These are phyloP conservation scores for Nasonia vitripennis DNA, from an alignment of 1,140 invertebrate genomes.

Conservation along the genomic window DNA sequence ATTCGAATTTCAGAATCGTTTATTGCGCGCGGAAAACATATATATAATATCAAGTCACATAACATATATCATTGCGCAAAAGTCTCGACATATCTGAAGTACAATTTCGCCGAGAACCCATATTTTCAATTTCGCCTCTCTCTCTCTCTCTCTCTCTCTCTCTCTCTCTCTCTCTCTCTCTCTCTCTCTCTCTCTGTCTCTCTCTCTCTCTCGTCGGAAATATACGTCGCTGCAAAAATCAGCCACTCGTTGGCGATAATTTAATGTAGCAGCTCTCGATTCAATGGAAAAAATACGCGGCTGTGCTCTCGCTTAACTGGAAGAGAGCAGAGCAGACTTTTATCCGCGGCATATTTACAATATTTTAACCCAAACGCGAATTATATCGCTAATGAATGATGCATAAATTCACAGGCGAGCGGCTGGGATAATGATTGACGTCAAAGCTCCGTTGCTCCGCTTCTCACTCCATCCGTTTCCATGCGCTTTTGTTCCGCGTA, in stretches of 20 bases:
- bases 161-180: too few species aligned
- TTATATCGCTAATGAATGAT: slow-evolving; percentile 29
- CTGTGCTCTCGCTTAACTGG: too few species aligned
- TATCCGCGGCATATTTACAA: neutral
- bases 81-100: neutral
- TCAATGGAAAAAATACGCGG: neutral
- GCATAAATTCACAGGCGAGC: neutral
- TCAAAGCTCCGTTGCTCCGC: neutral
- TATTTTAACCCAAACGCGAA: slow-evolving; percentile 14
- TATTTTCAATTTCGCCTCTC: neutral
- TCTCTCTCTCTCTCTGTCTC: too few species aligned
- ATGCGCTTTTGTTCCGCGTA: neutral
- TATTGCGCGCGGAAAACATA: neutral
- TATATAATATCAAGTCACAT: neutral
- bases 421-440: slow-evolving; percentile 36
- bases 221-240: neutral
- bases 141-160: too few species aligned
- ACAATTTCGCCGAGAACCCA: neutral
- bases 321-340: too few species aligned
- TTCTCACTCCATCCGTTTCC: neutral
- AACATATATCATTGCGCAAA: neutral
- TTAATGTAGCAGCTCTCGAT: neutral
- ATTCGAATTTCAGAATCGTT: slow-evolving; percentile 19
- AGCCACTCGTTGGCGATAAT: slow-evolving; percentile 19
- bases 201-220: too few species aligned